Evolutionary conservation across 1,140 invertebrate species (phyloP).

Genomic region (Belonocnema kinseyi): DNA sequence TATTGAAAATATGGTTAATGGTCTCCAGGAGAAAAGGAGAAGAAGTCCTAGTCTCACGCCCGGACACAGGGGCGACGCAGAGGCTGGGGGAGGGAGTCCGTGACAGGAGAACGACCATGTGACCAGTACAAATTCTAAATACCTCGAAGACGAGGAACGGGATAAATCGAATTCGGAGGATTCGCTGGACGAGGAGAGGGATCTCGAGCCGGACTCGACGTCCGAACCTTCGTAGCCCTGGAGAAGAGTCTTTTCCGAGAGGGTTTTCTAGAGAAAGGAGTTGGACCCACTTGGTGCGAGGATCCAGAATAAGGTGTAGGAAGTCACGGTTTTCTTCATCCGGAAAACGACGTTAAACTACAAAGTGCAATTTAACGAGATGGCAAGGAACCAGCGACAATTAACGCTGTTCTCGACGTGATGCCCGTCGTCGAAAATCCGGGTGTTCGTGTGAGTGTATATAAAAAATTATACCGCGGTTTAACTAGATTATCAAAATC

Average conservation of each 20-base stretch:
- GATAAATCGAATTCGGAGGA: constrained; percentile 44
- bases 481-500: background rate
- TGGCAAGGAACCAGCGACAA: constrained; percentile 27
- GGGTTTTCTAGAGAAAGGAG: background rate
- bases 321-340: background rate
- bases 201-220: constrained; percentile 69
- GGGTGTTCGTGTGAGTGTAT: constrained; percentile 14
- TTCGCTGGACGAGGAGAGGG: constrained; percentile 56
- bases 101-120: constrained; percentile 73
- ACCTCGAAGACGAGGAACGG: constrained; percentile 52
- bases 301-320: background rate
- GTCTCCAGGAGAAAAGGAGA: constrained; percentile 84
- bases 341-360: constrained; percentile 42
- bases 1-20: constrained; percentile 98
- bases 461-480: background rate
- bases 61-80: constrained; percentile 62
- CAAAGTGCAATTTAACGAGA: constrained; percentile 71
- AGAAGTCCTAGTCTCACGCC: constrained; percentile 65
- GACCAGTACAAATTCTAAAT: constrained; percentile 64
- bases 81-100: constrained; percentile 70
- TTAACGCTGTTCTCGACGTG: background rate
- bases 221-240: constrained; percentile 72
- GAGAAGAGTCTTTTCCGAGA: constrained; percentile 4
- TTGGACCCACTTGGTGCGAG: background rate
- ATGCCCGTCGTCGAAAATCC: background rate